Base-by-base conservation (phyloP, 2,888 invertebrate species). In the Bugulina stolonifera region DNA sequence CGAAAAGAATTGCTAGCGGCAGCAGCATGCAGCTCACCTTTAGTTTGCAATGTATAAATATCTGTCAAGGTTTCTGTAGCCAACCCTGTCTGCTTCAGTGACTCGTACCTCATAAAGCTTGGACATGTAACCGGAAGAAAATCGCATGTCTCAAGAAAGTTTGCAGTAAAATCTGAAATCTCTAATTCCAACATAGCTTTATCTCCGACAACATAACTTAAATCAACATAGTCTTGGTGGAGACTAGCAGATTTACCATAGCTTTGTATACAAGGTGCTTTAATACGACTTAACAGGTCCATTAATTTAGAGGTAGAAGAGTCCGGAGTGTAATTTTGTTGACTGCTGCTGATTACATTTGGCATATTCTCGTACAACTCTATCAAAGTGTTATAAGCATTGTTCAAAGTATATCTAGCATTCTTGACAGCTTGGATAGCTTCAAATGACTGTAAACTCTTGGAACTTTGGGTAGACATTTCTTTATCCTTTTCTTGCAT, bases 11-110 rank as follows among this genome's bases (percentile, higher is more conserved):
- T 23, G n/a, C 57, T 57, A 14, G 5, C 3, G 32, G 10, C 27
- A 2, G 27, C 25, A 3, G 64, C 64, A 64, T 64, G 64, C 32
- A 64, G 3, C 34, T 64, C 64, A 32, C 25, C 10, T 32, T 64
- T 64, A 10, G 64, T 64, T 5, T 25, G 64, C 64, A 64, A 32
- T 14, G 64, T 64, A 27, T 64, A 64, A 32, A 64, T 32, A 27
- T 64, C 64, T 14, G 27, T 29, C 2, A 25, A 22, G 3, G 27
- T 2, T 1, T 18, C n/a, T 10, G 5, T 64, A 2, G 5, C 14
- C 5, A 64, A 10, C 2, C 64, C 64, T 2, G 25, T 64, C 32
- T 64, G 64, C 27, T 27, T 14, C 3, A 34, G 14, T 29, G 27
- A 27, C 34, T 64, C 64, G 10, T 3, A 14, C 10, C 64, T 22